These are phyloP conservation scores for Petrophora chlorosata DNA, from an alignment of 2,888 invertebrate species.

Conservation along the genomic window DNA sequence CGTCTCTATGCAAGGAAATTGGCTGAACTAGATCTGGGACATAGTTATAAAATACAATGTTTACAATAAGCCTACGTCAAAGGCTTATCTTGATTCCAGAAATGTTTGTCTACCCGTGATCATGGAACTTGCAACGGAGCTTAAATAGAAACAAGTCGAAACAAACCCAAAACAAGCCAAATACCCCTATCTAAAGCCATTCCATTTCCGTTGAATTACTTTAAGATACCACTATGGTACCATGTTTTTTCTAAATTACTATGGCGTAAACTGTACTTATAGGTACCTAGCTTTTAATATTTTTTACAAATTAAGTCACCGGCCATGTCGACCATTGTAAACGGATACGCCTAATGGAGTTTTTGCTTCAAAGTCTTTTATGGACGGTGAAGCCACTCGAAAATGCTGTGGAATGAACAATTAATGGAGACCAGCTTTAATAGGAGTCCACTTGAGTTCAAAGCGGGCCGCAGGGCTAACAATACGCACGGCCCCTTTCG, in stretches of 20 bases:
- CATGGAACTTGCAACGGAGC: no score
- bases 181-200: no score
- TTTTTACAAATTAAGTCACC: slow-evolving; percentile 6
- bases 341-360: slow-evolving; percentile 32
- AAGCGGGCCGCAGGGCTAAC: slow-evolving; percentile 54
- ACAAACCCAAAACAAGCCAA: no score
- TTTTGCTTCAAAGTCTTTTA: slow-evolving; percentile 40
- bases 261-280: no score
- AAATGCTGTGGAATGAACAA: slow-evolving; percentile 54
- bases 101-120: no score
- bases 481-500: slow-evolving; percentile 48
- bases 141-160: no score
- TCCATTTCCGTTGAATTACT: no score
- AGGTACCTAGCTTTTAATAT: no score
- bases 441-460: slow-evolving; percentile 63
- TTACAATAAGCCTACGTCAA: slow-evolving; percentile 2
- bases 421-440: slow-evolving; percentile 56
- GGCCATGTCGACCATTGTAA: slow-evolving; percentile 13
- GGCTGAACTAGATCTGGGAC: slow-evolving; percentile 14
- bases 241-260: no score
- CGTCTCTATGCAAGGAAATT: slow-evolving; percentile 22
- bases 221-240: no score
- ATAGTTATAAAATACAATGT: slow-evolving; percentile 11
- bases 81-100: neutral
- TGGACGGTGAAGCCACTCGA: slow-evolving; percentile 50